Conservation (phyloP, 1,140 invertebrate genomes). For the Diploscapter pachys region DNA sequence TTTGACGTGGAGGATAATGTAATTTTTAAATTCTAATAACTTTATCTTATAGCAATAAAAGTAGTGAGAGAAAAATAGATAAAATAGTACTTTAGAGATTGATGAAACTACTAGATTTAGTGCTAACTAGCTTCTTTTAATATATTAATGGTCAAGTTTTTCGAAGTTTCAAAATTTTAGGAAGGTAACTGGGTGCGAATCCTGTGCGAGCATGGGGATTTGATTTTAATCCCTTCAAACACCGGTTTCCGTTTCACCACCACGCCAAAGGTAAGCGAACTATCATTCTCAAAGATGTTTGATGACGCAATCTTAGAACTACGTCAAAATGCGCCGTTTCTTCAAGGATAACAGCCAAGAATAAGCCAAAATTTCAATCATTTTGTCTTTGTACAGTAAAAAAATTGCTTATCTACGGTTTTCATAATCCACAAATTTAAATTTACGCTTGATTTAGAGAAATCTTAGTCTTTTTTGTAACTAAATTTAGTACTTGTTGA, state of each 20-base stretch:
- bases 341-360: constrained; percentile 47
- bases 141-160: not conserved
- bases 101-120: not conserved
- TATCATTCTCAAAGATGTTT: not conserved
- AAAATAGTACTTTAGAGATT: too few relatives aligned
- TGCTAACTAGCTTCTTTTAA: not conserved
- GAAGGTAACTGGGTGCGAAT: constrained; percentile 52
- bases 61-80: not conserved
- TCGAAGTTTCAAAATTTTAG: constrained; percentile 1
- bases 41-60: not conserved
- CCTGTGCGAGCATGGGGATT: constrained; percentile 45
- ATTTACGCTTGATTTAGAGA: too few relatives aligned
- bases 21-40: not conserved
- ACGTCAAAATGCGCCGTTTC: constrained; percentile 58
- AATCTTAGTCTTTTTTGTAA: too few relatives aligned
- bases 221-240: constrained; percentile 36
- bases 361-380: not conserved
- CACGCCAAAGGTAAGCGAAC: constrained; percentile 36
- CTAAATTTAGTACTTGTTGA: too few relatives aligned
- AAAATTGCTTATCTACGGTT: too few relatives aligned
- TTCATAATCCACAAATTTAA: too few relatives aligned
- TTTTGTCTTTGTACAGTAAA: not conserved
- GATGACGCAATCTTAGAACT: constrained; percentile 46
- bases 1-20: constrained; percentile 53
- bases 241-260: constrained; percentile 42